Evolutionary conservation across 2,888 invertebrate genomes (phyloP).

Genomic region (Cabera pusaria): DNA sequence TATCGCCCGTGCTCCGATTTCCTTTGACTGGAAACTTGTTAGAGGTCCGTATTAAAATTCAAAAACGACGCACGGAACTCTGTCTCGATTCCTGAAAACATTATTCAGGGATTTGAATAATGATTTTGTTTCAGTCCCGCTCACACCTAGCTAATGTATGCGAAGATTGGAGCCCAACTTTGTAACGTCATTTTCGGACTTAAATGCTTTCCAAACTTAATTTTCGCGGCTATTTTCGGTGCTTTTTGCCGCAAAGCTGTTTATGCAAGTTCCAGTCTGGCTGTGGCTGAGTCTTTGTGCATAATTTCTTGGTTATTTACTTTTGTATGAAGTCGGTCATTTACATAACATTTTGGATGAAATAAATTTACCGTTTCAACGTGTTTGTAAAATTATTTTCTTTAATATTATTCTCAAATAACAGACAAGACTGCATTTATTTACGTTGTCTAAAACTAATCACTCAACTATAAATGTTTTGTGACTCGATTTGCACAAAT

Average conservation of each 20-base stretch:
- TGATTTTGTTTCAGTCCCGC: constrained; percentile 77
- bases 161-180: constrained; percentile 68
- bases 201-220: constrained; percentile 77
- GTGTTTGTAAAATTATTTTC: too few relatives aligned
- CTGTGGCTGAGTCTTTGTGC: constrained; percentile 31
- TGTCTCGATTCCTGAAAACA: constrained; percentile 78
- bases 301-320: constrained; percentile 32
- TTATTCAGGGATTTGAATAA: constrained; percentile 82
- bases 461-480: too few relatives aligned
- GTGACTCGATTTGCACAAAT: too few relatives aligned
- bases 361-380: background rate
- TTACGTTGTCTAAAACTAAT: too few relatives aligned
- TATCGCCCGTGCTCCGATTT: constrained; percentile 56
- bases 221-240: constrained; percentile 56
- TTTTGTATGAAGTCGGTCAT: constrained; percentile 21
- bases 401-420: too few relatives aligned
- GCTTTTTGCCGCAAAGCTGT: constrained; percentile 48
- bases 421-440: too few relatives aligned
- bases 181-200: constrained; percentile 79
- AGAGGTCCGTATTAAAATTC: constrained; percentile 81
- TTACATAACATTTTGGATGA: constrained; percentile 13
- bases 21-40: constrained; percentile 83
- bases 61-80: constrained; percentile 79
- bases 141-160: constrained; percentile 73
- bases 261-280: constrained; percentile 41